Evolutionary conservation across 2,797 vertebrate species (phyloP), one percentile per base, ranked within the genome.

Genomic region (Etheostoma nigrum): DNA sequence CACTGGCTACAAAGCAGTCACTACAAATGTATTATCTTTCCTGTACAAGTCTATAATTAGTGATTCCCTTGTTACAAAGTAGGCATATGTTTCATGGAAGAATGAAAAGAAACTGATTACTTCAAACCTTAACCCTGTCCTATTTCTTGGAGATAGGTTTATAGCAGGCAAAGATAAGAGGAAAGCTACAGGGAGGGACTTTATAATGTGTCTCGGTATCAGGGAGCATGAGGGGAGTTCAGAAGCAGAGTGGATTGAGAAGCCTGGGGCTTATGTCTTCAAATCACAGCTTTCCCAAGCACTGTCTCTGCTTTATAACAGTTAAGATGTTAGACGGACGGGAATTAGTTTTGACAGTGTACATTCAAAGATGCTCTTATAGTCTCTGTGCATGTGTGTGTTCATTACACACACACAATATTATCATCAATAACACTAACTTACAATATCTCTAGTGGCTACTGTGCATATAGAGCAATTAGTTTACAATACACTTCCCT

Each of bases 21-120:
- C 81, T 87, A 86, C 83, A 87, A 88, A 60, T 87, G 75, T 80
- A 89, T 92, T 94, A 94, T 93, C 91, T 92, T 89, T 82, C 78
- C 84, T 81, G 85, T 92, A 92, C 90, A 91, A 86, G 90, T 86
- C 88, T 94, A 88, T 93, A 93, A 94, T 95, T 93, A 94, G 88
- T 90, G 36, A 40, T 91, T 91, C 82, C 77, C 84, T 91, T 92
- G 86, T 92, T 93, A 85, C 74, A 85, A 88, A 92, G 79, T 85
- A 81, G 86, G 88, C 90, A 91, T 92, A 91, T 92, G 92, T 91
- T 94, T 92, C 89, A 89, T 85, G 82, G 82, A 86, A 85, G 80
- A 91, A 92, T 90, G 82, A 92, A 92, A 93, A 90, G 82, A 92
- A 87, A 90, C 66, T 82, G 83, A 93, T 93, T 93, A 91, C 78